Evolutionary conservation across 2,113 vertebrate genomes (phyloP).

Genomic region (Ondatra zibethicus): DNA sequence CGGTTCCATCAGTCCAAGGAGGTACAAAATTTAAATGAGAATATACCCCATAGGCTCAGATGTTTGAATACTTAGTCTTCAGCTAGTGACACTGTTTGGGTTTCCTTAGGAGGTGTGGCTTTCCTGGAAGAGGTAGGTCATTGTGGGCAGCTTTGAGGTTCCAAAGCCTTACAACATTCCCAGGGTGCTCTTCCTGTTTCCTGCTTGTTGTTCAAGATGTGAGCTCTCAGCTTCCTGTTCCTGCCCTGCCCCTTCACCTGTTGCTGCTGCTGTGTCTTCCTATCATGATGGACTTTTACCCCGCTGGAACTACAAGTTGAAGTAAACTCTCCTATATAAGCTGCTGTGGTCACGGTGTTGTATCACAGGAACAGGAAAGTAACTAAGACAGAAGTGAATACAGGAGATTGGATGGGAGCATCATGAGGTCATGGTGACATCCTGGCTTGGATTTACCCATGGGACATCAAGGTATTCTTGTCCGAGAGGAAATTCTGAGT

Average conservation of each 20-base stretch:
- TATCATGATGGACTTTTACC: neutral
- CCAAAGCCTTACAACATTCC: neutral
- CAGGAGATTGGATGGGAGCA: neutral
- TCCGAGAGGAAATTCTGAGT: constrained; percentile 70
- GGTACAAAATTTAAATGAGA: neutral
- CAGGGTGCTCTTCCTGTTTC: neutral
- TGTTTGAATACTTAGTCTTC: neutral
- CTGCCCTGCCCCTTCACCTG: neutral
- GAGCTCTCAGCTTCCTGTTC: neutral
- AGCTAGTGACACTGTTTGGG: neutral
- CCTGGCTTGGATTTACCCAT: neutral
- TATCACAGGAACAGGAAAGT: neutral
- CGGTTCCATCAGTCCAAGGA: neutral
- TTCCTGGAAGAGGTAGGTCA: neutral
- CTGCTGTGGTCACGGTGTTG: neutral
- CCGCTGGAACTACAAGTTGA: neutral
- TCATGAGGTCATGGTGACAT: constrained; percentile 52
- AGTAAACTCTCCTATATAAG: neutral
- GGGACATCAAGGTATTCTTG: constrained; percentile 52
- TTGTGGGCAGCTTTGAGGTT: neutral
- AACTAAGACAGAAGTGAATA: neutral
- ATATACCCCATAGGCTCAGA: neutral
- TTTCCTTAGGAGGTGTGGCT: neutral
- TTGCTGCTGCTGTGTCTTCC: neutral
- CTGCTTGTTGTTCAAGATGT: neutral